phyloP scores from a whole-genome alignment of 2,888 invertebrate genomes.

The Prosapia bicincta region DNA sequence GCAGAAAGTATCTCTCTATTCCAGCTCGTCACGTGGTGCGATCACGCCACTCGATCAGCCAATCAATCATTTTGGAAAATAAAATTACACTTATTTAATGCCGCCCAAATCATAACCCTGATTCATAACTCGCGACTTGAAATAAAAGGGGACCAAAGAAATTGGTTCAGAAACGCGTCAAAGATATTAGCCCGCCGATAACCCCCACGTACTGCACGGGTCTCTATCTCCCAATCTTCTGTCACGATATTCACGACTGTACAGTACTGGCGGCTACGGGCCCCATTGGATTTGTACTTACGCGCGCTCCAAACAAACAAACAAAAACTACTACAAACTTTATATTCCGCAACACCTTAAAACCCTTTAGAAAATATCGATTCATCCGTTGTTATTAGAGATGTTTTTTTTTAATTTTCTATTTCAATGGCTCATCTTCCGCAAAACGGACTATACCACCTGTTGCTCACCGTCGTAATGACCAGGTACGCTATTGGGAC shows the following conservation, averaged over 20 bases:
- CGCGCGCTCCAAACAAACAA: too few species aligned
- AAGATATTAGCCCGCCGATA: neutral
- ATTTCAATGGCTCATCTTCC: neutral
- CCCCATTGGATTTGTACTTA: too few species aligned
- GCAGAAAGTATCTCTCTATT: too few species aligned
- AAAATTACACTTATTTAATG: neutral
- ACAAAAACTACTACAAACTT: too few species aligned
- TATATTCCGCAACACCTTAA: too few species aligned
- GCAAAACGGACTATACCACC: neutral
- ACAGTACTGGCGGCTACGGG: neutral
- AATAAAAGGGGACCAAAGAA: slow-evolving; percentile 1
- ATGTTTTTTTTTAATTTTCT: neutral
- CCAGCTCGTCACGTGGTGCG: neutral
- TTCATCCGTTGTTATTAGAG: neutral
- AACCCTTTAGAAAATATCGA: too few species aligned
- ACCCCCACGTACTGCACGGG: neutral
- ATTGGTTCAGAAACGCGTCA: neutral
- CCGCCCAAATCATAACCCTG: slow-evolving; percentile 2
- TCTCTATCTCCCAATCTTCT: neutral
- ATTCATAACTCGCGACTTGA: neutral
- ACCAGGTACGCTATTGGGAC: neutral
- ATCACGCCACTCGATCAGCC: neutral
- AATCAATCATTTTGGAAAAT: neutral
- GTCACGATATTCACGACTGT: neutral
- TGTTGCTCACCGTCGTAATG: neutral